Percentiles rank a stretch among this genome's conserved stretches.
Evolutionary conservation across 2,797 vertebrate genomes (phyloP).

Genomic region (Cryptoblepharus egeriae): DNA sequence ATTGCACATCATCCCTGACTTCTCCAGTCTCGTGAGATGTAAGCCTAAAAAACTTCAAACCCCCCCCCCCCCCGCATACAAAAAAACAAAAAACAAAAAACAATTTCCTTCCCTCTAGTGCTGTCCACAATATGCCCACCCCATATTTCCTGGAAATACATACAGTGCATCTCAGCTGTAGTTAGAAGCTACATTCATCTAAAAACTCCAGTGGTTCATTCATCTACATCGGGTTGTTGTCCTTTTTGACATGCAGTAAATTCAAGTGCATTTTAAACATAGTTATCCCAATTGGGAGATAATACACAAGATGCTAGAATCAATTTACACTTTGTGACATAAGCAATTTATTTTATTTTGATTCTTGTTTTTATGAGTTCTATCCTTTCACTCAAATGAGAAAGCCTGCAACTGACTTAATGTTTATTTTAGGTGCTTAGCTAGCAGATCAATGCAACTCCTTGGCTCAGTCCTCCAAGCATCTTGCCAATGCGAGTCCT

Average conservation of each 20-base stretch:
- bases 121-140: neutral
- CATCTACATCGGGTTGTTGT: neutral
- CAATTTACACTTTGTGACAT: neutral
- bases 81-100: neutral
- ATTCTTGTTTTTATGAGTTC: neutral
- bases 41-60: too few relatives aligned
- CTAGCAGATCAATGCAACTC: slow-evolving; percentile 15
- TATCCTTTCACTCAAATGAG: neutral
- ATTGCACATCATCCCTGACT: too few relatives aligned
- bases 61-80: neutral
- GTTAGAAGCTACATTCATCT: neutral
- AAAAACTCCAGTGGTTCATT: neutral
- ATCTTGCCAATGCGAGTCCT: neutral
- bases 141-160: neutral
- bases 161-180: neutral
- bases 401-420: neutral
- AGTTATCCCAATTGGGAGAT: neutral
- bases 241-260: neutral
- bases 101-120: neutral
- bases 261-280: neutral
- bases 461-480: slow-evolving; percentile 3
- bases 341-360: slow-evolving; percentile 23
- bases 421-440: slow-evolving; percentile 10
- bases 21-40: too few relatives aligned
- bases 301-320: rapidly evolving